Evolutionary conservation across 2,888 invertebrate genomes (phyloP), one percentile per base, ranked within the genome.

Genomic region (Hemithea aestivaria): DNA sequence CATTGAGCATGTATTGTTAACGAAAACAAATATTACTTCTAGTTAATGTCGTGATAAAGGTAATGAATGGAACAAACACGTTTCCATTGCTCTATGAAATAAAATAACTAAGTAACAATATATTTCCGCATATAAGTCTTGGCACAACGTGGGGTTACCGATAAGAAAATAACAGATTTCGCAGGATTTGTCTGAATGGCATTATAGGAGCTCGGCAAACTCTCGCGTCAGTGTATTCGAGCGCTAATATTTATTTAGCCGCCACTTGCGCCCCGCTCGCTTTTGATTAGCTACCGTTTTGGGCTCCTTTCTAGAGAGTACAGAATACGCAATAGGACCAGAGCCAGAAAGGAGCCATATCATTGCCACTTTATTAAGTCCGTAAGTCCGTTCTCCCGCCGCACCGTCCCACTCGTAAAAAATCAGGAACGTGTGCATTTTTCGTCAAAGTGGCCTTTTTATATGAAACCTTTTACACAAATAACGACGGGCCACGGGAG

Each of bases 231-330:
- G 41, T 44, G 37, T 45, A 45, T 43, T 42, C 35, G 22, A 20
- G 16, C 29, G 35, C 48, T 37, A 48, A 51, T 53, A 51, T 53
- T 53, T 51, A 41, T 45, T 48, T 35, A 48, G 38, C 40, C 29
- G 42, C 34, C 38, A 41, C 35, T 39, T 37, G 29, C 34, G 28
- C 29, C 28, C 31, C 37, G 24, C 30, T 42, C 36, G 30, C 27
- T 38, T 35, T 32, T 44, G 39, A 44, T 39, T 43, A 38, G 38
- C 28, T 31, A 24, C 27, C 27, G 23, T 42, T 30, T 27, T 12
- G 26, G 26, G 37, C 24, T 25, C 30, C 27, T 31, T 43, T 35
- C 34, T 29, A 34, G 28, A 26, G 32, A 25, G 32, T 26, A 38
- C 40, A 40, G 40, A 40, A 36, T 40, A 40, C 21, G 8, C 28